Evolutionary conservation across 2,113 vertebrate genomes (phyloP).

Genomic region (Ibidorhyncha struthersii): DNA sequence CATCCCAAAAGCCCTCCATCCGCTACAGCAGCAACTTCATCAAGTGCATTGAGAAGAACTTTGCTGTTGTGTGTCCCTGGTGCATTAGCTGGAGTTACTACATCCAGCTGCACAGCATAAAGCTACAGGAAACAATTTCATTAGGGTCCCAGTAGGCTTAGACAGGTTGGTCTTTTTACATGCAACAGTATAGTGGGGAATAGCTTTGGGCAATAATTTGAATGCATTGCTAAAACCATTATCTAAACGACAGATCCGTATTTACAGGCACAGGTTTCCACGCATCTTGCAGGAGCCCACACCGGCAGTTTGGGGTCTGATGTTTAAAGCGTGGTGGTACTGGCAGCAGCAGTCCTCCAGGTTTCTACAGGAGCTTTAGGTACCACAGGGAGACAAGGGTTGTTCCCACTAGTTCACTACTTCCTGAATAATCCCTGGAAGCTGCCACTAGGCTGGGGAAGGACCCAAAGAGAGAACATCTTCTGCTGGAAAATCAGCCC

Average conservation of each 20-base stretch:
- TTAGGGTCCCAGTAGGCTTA: not conserved
- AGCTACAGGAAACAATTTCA: conserved; percentile 3
- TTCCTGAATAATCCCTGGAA: not conserved
- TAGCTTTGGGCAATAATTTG: not conserved
- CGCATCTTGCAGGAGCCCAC: not conserved
- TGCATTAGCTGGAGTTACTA: not conserved
- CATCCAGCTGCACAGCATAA: not conserved
- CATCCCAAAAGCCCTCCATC: not conserved
- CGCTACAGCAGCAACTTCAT: not conserved
- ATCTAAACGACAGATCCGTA: not conserved
- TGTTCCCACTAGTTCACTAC: not conserved
- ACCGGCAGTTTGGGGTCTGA: rapidly evolving
- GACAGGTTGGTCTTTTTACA: not conserved
- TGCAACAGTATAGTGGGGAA: not conserved
- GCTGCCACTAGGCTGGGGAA: not conserved
- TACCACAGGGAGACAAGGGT: rapidly evolving
- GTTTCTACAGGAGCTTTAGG: not conserved
- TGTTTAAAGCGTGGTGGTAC: not conserved
- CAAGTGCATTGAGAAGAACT: not conserved
- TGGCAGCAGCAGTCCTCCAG: not conserved
- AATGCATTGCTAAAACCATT: not conserved
- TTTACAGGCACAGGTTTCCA: not conserved
- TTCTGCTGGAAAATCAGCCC: not conserved
- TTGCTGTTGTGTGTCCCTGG: not conserved
- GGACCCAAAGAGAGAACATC: not conserved